Base-by-base conservation (phyloP, 2,888 invertebrate genomes). In the Glomeris marginata region DNA sequence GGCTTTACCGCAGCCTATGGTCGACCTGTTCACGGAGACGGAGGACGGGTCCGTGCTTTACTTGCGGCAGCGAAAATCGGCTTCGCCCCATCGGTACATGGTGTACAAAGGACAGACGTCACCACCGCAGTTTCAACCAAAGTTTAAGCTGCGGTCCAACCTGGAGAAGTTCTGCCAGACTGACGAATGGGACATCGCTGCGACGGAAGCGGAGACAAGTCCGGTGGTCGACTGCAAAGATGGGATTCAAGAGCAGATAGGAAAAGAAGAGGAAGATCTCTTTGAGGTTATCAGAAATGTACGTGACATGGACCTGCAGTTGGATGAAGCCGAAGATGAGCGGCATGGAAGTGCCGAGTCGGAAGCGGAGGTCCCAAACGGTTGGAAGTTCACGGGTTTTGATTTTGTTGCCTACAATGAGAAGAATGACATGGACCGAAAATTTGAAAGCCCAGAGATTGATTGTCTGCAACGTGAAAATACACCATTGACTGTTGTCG, bases 161-260 rank as follows among this genome's bases (percentile, higher is more conserved):
- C 72, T 69, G 57, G 74, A 76, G 57, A 75, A 75, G 59, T 71
- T 68, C 50, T 74, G 75, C 55, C 77, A 77, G 63, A 77, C 77
- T 0, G 74, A 74, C 41, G 63, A 62, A 35, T 20, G 13, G 20
- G 46, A 38, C 16, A 3, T 18, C 6, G 18, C 50, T 52, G 55
- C 47, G 6, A 51, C 44, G 22, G 42, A 46, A 11, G 53, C 50
- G 20, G 48, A 40, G 11, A 13, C 40, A 18, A 41, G 40, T n/a
- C 38, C 34, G 18, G 36, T 28, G 5, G 53, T 51, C 3, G 50
- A 33, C 13, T 18, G 38, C 20, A 38, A 37, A 21, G 22, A 41
- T 20, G 34, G 3, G 28, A 3, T 49, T 22, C 41, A 49, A 15
- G 54, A 51, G 8, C 51, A 49, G 41, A 51, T 53, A 11, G 51